Percentiles rank a stretch among this genome's conserved stretches.
Evolutionary conservation across 2,113 vertebrate genomes (phyloP).

Genomic region (Rousettus leschenaultii): DNA sequence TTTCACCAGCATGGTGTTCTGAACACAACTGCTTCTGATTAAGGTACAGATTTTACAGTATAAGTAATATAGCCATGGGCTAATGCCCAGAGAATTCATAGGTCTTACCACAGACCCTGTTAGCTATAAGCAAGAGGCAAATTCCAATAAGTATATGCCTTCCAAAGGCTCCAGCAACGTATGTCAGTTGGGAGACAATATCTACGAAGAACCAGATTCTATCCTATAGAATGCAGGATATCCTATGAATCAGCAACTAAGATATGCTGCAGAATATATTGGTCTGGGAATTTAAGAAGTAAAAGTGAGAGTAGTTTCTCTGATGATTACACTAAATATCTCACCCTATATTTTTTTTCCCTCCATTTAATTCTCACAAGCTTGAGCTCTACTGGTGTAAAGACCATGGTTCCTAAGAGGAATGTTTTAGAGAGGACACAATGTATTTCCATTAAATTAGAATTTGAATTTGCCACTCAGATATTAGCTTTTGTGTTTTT

Average conservation of each 20-base stretch:
- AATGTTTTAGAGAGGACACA: background rate
- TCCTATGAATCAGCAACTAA: background rate
- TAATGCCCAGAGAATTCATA: background rate
- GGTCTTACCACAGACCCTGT: background rate
- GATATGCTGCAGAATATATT: background rate
- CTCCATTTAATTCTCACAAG: background rate
- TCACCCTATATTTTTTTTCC: background rate
- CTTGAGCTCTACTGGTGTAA: background rate
- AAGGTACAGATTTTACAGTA: background rate
- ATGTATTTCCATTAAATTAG: background rate
- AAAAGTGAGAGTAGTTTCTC: background rate
- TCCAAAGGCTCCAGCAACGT: background rate
- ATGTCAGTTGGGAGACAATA: background rate
- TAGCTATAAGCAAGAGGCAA: background rate
- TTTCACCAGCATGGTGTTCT: background rate
- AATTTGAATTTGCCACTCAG: background rate
- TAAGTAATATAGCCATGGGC: background rate
- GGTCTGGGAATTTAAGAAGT: background rate
- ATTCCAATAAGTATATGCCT: background rate
- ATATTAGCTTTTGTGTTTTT: background rate
- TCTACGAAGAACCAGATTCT: fast-evolving
- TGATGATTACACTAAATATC: background rate
- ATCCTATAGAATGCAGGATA: background rate
- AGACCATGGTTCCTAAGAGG: background rate
- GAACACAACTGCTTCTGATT: background rate